Conservation (phyloP, 2,113 vertebrate genomes). For the Halcyon senegalensis region DNA sequence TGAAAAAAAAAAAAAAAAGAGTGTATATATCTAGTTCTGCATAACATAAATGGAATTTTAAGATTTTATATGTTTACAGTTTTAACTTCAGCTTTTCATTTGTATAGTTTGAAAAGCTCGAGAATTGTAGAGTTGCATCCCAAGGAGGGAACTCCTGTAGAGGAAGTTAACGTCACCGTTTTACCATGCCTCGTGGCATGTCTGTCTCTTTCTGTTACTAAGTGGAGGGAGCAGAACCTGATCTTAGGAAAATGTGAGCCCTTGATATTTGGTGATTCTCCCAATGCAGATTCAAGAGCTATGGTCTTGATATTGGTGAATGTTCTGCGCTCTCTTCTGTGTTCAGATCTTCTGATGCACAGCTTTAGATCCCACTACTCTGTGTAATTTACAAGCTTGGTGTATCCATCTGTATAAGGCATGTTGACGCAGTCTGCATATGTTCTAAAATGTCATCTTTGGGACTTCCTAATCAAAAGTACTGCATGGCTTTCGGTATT, state of each 20-base stretch:
- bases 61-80: neutral
- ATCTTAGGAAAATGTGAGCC: neutral
- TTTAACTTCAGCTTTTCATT: neutral
- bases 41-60: neutral
- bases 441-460: neutral
- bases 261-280: neutral
- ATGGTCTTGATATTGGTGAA: neutral
- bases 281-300: neutral
- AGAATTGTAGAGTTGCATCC: neutral
- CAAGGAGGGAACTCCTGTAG: neutral
- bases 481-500: neutral
- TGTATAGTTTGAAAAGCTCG: constrained; percentile 9
- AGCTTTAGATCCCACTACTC: neutral
- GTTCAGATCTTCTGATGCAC: neutral
- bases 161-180: neutral
- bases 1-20: neutral
- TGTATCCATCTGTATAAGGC: neutral
- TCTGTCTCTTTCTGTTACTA: neutral
- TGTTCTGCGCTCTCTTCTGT: neutral
- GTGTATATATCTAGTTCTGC: neutral
- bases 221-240: neutral
- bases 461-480: neutral
- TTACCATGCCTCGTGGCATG: neutral
- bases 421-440: neutral
- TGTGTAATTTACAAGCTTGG: neutral